Conservation (phyloP, 2,113 vertebrate genomes). For the Lepisosteus oculatus region DNA sequence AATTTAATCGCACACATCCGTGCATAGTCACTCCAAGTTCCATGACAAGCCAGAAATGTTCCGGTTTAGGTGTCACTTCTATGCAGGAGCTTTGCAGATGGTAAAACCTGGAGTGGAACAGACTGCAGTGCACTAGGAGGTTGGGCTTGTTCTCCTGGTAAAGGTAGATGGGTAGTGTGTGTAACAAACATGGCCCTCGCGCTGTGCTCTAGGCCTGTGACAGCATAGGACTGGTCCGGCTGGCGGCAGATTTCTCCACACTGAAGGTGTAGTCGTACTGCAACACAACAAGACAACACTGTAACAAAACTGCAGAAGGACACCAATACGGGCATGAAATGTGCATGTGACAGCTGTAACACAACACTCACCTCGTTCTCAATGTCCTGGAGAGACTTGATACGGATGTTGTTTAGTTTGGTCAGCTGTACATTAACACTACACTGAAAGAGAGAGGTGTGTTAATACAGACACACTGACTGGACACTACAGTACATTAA, state of each 20-base stretch:
- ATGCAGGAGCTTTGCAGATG: too few relatives aligned
- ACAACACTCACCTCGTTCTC: constrained; percentile 71
- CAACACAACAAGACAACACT: neutral
- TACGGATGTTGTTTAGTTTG: constrained; percentile 57
- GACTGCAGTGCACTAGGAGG: too few relatives aligned
- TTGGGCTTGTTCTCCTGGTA: too few relatives aligned
- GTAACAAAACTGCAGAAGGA: neutral
- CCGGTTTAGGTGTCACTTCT: too few relatives aligned
- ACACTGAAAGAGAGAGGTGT: constrained; percentile 22
- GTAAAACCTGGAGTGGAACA: too few relatives aligned
- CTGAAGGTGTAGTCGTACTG: constrained; percentile 62
- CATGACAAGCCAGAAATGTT: too few relatives aligned
- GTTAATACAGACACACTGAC: neutral
- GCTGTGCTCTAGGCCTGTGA: neutral
- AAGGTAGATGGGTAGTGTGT: too few relatives aligned
- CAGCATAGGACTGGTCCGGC: constrained; percentile 30
- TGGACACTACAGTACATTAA: too few relatives aligned
- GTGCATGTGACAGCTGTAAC: neutral
- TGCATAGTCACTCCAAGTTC: too few relatives aligned
- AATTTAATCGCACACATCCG: too few relatives aligned
- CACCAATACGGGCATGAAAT: too few relatives aligned
- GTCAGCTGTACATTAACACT: constrained; percentile 22
- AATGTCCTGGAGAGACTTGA: constrained; percentile 83
- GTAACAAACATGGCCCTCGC: too few relatives aligned
- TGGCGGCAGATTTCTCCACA: constrained; percentile 59